These are phyloP conservation scores for Drosophila quasianomalipes DNA, from an alignment of 2,888 invertebrate genomes.

Conservation along the genomic window DNA sequence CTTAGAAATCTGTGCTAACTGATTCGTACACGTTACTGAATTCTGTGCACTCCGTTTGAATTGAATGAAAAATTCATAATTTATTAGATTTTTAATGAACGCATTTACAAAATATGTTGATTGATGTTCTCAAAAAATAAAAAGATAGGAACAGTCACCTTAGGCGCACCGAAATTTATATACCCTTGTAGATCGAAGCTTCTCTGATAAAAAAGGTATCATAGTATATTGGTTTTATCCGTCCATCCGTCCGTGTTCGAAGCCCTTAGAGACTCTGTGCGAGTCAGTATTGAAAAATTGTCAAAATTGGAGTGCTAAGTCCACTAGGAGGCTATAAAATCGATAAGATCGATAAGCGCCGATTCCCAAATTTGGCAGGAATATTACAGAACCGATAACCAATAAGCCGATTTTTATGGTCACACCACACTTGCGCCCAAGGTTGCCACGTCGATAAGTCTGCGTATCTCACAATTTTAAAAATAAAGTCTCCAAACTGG, in stretches of 20 bases:
- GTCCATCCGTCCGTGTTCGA: too few species aligned
- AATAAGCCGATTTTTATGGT: not conserved
- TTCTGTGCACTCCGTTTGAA: not conserved
- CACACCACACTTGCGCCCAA: not conserved
- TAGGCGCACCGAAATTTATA: too few species aligned
- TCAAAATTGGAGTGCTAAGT: not conserved
- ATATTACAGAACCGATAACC: too few species aligned
- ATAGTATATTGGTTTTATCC: too few species aligned
- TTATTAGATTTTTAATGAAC: not conserved
- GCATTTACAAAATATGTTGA: too few species aligned
- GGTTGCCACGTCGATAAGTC: not conserved
- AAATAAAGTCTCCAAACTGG: not conserved
- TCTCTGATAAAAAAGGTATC: too few species aligned
- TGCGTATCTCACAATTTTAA: not conserved
- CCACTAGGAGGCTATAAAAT: not conserved
- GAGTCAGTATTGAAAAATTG: too few species aligned
- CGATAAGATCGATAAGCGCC: too few species aligned
- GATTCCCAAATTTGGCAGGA: too few species aligned
- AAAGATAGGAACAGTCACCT: too few species aligned
- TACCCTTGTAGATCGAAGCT: too few species aligned
- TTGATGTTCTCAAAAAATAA: not conserved
- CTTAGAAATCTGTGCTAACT: not conserved
- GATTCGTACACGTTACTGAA: not conserved
- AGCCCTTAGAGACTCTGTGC: too few species aligned
- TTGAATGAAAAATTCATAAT: not conserved